phyloP scores from a whole-genome alignment of 2,797 vertebrate species.

The Furcifer pardalis region DNA sequence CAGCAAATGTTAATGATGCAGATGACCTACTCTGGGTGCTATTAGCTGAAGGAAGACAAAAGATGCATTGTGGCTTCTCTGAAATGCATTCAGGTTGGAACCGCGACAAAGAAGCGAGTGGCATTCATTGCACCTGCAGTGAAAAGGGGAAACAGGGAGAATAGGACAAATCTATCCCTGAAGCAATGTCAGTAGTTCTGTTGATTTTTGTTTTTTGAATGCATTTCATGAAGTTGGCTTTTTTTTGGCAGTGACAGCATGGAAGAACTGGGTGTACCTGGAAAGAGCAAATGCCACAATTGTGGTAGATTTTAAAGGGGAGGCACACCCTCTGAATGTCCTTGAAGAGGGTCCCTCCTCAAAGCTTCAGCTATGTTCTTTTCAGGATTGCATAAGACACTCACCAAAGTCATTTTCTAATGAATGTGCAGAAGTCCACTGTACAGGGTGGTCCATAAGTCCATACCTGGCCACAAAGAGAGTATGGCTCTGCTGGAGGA shows the following conservation, averaged over 20 bases:
- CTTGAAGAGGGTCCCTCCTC: background rate
- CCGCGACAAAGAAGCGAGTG: slow-evolving; percentile 37
- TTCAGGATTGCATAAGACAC: background rate
- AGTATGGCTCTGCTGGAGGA: no score
- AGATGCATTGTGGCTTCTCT: slow-evolving; percentile 62
- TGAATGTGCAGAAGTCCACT: no score
- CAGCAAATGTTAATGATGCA: slow-evolving; percentile 71
- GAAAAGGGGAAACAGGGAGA: slow-evolving; percentile 36
- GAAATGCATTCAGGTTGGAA: slow-evolving; percentile 47
- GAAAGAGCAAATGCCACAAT: slow-evolving; percentile 13
- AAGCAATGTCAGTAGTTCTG: slow-evolving; percentile 43
- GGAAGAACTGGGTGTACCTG: background rate
- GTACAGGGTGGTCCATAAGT: no score
- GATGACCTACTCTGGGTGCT: slow-evolving; percentile 70
- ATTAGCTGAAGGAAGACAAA: slow-evolving; percentile 72
- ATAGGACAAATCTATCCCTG: slow-evolving; percentile 36
- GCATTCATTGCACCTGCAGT: slow-evolving; percentile 49
- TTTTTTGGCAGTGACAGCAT: background rate
- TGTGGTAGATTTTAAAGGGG: background rate
- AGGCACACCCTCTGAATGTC: background rate
- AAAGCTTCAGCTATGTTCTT: background rate
- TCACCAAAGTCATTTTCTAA: no score
- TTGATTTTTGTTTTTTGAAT: background rate
- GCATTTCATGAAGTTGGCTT: background rate
- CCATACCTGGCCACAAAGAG: no score